Evolutionary conservation across 2,888 invertebrate species (phyloP), one percentile per base, ranked within the genome.

Genomic region (Lapara coniferarum): DNA sequence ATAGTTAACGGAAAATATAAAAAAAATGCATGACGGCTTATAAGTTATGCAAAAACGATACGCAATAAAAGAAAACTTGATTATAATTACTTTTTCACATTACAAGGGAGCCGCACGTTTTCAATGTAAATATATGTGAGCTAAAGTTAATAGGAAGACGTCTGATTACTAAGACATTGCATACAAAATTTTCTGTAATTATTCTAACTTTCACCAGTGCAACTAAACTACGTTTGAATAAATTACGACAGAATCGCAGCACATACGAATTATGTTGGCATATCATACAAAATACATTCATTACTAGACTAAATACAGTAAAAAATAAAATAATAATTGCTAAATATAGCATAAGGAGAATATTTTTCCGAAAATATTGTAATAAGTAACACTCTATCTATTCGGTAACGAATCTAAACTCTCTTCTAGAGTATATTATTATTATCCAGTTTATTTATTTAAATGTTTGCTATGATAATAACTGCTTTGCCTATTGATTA

Each of bases 121-220:
- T 67, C 19, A 53, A 37, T 63, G 63, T 63, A 67, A 67, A 56
- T 67, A 56, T 67, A 67, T 55, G 55, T 67, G 25, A 67, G 25
- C 46, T n/a, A 13, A 67, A 67, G 25, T 19, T 30, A 63, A 63
- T 63, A 63, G 63, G 19, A 63, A 63, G n/a, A 66, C 10, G 56
- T 44, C 53, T 55, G 19, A 46, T 55, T 55, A 67, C 67, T 55
- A 37, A 67, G 46, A 56, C 67, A 53, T 53, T 67, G 63, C 63
- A 63, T 63, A 63, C 63, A 13, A 49, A 12, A 49, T 46, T 63
- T 2, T 46, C 63, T 46, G 13, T 63, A 63, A 63, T 63, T 68
- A 57, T 30, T 58, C 53, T 10, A 52, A 68, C 46, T 57, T 68
- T 49, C 55, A 56, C 25, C 51, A 16, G 57, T 53, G 16, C 52